A percentile compares a stretch with the other conserved stretches of the same genome.
These are phyloP conservation scores for Glossophaga mutica DNA, from an alignment of 2,797 vertebrate genomes.

Conservation along the genomic window DNA sequence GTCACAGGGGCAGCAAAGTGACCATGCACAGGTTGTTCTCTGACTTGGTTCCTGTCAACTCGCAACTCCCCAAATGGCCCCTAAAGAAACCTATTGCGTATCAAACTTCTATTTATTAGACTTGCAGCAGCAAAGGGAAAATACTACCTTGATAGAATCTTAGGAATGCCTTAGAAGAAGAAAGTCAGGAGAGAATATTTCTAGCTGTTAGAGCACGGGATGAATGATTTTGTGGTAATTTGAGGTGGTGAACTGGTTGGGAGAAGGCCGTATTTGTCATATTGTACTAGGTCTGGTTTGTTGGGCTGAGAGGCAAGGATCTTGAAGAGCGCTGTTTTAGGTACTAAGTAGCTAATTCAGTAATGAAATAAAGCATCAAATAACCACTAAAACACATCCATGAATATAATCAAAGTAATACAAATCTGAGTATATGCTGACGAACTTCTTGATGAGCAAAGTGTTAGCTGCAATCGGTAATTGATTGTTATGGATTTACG, in stretches of 20 bases:
- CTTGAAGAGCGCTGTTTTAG: background rate
- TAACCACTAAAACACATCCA: background rate
- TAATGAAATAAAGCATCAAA: background rate
- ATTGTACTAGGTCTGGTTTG: background rate
- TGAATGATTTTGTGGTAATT: background rate
- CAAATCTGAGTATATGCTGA: background rate
- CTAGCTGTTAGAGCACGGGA: background rate
- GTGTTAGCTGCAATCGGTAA: background rate
- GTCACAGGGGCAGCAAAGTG: background rate
- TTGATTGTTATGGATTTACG: background rate
- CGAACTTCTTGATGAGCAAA: background rate
- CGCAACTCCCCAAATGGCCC: background rate
- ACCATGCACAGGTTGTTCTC: background rate
- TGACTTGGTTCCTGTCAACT: background rate
- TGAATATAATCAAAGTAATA: constrained; percentile 1
- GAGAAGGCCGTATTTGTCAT: background rate
- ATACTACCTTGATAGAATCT: background rate
- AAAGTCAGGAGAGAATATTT: background rate
- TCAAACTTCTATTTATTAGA: background rate
- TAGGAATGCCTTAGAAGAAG: background rate
- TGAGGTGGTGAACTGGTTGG: background rate
- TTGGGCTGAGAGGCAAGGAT: background rate
- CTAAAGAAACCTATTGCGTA: background rate
- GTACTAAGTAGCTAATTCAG: background rate
- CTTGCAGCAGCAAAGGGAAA: background rate